Base-by-base conservation (phyloP, 35 echinoderm and acorn worm genomes). In the Stichopus chloronotus region DNA sequence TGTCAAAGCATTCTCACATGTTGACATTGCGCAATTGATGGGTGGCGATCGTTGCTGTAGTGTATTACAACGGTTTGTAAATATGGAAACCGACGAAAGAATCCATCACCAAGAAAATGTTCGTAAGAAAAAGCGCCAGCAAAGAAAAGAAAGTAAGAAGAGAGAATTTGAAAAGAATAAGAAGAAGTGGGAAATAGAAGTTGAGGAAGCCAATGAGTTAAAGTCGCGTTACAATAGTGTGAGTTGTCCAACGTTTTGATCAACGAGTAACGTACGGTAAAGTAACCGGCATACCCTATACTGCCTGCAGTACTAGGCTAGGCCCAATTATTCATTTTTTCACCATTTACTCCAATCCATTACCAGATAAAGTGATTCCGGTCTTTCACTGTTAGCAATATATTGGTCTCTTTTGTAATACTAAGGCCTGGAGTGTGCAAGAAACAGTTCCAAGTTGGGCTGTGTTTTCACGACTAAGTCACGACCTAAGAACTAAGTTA, bases 111-210 rank as follows among this genome's bases (percentile, higher is more conserved):
- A 65, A 65, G 61, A 14, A 65, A 19, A 19, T 43, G 30, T 43
- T 65, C 6, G 61, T 83, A 83, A 17, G 19, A 11, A 24, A 83
- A 83, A 55, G 52, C 43, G 55, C n/a, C 52, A 83, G 5, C 80
- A 43, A 17, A 83, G 55, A 14, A 56, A 83, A 9, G 80, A 83
- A 19, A 9, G 52, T 11, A 83, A 83, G 55, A 56, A 83, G 80
- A 83, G 55, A 20, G 4, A 53, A 5, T 56, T 13, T 10, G 14
- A 55, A 83, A 54, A 56, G 55, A 83, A 83, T 43, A 83, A 83
- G 53, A 83, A 83, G n/a, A 83, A 83, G 14, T 83, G 80, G 80
- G 80, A 83, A 56, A 52, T 55, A 17, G 80, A 83, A 55, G 80
- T 56, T 14, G 80, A 83, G 55, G 80, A 83, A 83, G 80, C 80